Percentiles rank a stretch among this genome's conserved stretches.
Conservation (phyloP, 1,140 invertebrate genomes). For the Probaryconus sp. region DNA sequence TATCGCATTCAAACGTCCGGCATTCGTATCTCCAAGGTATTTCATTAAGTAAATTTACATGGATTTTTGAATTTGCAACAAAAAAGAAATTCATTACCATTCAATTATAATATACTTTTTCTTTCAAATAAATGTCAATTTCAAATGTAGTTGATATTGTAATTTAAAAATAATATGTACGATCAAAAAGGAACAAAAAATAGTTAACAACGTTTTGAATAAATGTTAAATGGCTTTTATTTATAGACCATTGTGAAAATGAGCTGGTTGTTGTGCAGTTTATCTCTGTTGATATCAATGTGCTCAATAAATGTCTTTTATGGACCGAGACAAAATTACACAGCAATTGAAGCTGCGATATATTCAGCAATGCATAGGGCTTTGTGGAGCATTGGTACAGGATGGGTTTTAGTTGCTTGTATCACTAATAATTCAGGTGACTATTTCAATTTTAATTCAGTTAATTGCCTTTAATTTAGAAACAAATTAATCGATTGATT, state of each 20-base stretch:
- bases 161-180: conserved; percentile 19
- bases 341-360: conserved; percentile 80
- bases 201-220: too few species aligned
- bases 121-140: too few species aligned
- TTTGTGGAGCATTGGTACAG: conserved; percentile 82
- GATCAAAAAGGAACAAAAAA: too few species aligned
- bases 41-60: conserved; percentile 36
- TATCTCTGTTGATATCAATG: conserved; percentile 80
- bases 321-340: conserved; percentile 79
- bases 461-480: conserved; percentile 28
- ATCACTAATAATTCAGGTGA: conserved; percentile 84
- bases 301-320: conserved; percentile 82
- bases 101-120: too few species aligned
- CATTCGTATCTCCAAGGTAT: conserved; percentile 74
- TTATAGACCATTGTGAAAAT: conserved; percentile 79
- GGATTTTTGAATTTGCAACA: too few species aligned
- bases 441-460: conserved; percentile 54
- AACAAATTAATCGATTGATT: too few species aligned
- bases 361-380: conserved; percentile 83
- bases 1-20: conserved; percentile 81
- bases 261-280: conserved; percentile 80
- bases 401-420: conserved; percentile 85
- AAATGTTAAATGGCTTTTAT: too few species aligned
- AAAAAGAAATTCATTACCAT: too few species aligned
- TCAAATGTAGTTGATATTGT: too few species aligned